phyloP scores from a whole-genome alignment of 1,140 invertebrate genomes.

The Drosophila tropicalis region DNA sequence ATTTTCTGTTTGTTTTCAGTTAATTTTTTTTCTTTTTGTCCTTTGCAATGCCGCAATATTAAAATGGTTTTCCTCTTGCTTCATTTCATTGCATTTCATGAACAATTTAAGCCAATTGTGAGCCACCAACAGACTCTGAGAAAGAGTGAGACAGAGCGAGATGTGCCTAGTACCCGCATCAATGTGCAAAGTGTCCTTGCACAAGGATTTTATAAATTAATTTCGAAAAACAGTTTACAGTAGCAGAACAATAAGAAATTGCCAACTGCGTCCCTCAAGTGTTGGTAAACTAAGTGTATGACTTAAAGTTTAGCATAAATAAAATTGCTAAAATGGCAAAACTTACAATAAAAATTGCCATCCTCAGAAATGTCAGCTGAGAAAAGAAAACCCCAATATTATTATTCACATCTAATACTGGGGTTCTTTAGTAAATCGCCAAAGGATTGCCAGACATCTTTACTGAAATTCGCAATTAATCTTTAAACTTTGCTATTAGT shows the following conservation, averaged over 20 bases:
- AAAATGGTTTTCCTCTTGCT: constrained; percentile 79
- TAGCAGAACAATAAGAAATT: constrained; percentile 20
- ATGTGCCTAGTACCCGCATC: constrained; percentile 27
- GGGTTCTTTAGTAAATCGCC: too few relatives aligned
- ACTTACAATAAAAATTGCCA: background rate
- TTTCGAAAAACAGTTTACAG: constrained; percentile 70
- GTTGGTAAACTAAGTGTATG: constrained; percentile 2
- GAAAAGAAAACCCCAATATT: too few relatives aligned
- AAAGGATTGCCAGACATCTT: too few relatives aligned
- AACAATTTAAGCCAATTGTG: constrained; percentile 81
- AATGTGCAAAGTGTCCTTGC: constrained; percentile 49
- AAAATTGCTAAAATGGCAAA: background rate
- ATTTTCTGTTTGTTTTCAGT: constrained; percentile 6
- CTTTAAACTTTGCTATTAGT: too few relatives aligned
- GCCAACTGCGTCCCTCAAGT: constrained; percentile 14
- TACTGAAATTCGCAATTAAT: too few relatives aligned
- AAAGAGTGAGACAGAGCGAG: background rate
- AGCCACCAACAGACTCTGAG: constrained; percentile 12
- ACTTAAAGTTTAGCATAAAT: constrained; percentile 10
- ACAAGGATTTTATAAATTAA: constrained; percentile 67
- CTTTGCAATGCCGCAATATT: constrained; percentile 72
- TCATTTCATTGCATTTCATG: constrained; percentile 81
- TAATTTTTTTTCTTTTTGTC: background rate
- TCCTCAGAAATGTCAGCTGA: background rate
- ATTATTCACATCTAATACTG: too few relatives aligned